Percentiles rank a stretch among this genome's conserved stretches.
These are phyloP conservation scores for Passer domesticus DNA, from an alignment of 2,113 vertebrate genomes.

Conservation along the genomic window DNA sequence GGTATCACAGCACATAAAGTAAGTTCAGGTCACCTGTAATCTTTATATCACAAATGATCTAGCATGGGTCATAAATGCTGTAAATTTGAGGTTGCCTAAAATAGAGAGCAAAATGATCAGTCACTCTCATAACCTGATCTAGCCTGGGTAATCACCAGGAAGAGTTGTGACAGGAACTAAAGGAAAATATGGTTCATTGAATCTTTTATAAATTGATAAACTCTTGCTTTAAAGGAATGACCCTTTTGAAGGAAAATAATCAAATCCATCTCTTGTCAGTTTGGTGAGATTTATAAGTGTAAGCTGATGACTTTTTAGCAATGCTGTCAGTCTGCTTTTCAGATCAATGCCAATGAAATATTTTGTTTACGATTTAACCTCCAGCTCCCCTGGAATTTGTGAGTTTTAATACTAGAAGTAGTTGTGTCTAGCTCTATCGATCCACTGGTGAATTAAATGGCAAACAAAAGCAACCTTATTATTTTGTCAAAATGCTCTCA, in stretches of 20 bases:
- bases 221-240: constrained; percentile 26
- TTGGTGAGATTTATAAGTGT: constrained; percentile 49
- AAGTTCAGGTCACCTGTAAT: background rate
- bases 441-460: constrained; percentile 56
- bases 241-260: constrained; percentile 57
- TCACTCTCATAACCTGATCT: constrained; percentile 32
- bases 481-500: constrained; percentile 43
- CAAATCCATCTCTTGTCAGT: constrained; percentile 50
- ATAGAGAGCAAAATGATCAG: background rate
- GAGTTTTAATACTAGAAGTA: constrained; percentile 43
- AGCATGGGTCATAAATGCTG: background rate
- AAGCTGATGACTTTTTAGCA: constrained; percentile 51
- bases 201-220: constrained; percentile 56
- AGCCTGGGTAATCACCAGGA: background rate
- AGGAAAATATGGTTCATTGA: constrained; percentile 23
- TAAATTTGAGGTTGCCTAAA: constrained; percentile 9
- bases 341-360: constrained; percentile 69
- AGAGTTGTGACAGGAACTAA: background rate
- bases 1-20: background rate
- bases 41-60: background rate
- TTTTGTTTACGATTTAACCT: constrained; percentile 67
- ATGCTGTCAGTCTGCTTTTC: constrained; percentile 40
- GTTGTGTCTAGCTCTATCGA: constrained; percentile 48
- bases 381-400: constrained; percentile 48
- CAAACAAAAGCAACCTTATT: constrained; percentile 36